Evolutionary conservation across 2,888 invertebrate species (phyloP), one percentile per base, ranked within the genome.

Genomic region (Synergus gifuensis): DNA sequence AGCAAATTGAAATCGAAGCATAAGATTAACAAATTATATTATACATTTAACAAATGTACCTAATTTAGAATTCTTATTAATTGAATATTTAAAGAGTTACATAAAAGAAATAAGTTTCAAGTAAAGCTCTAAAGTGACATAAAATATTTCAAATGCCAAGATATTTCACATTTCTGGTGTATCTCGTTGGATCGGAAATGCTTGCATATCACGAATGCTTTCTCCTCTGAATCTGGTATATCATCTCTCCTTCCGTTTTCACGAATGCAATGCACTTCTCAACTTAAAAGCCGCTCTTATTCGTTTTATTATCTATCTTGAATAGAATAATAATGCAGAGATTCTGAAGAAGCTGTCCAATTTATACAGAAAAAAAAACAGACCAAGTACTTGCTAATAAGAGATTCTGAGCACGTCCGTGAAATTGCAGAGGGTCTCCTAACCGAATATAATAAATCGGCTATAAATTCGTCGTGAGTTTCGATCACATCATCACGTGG

Each of bases 181-280:
- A n/a, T 54, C n/a, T 14, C 54, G n/a, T 54, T n/a, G 54, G 54
- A 54, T 54, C 9, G n/a, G 54, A 54, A 54, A 54, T 54, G 54
- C 54, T 54, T 54, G 54, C 8, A n/a, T 54, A n/a, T n/a, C 54
- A 54, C 16, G n/a, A 54, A 54, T 54, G 9, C 54, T 54, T 54
- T 54, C n/a, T 54, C 9, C 2, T n/a, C 54, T 0, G 9, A 18
- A n/a, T 54, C n/a, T 18, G n/a, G 2, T 54, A 54, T 54, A 54
- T 54, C n/a, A 54, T 54, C n/a, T 54, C 16, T 54, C 54, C 54
- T 54, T 54, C 54, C n/a, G 54, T 54, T 54, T 54, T 54, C n/a
- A 54, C n/a, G 54, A 54, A 54, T 54, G n/a, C n/a, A 2, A 54
- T n/a, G 54, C 54, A 54, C 54, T 54, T 54, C 8, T n/a, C 8